Evolutionary conservation across 2,797 vertebrate species (phyloP).

Genomic region (Saxicola maurus): DNA sequence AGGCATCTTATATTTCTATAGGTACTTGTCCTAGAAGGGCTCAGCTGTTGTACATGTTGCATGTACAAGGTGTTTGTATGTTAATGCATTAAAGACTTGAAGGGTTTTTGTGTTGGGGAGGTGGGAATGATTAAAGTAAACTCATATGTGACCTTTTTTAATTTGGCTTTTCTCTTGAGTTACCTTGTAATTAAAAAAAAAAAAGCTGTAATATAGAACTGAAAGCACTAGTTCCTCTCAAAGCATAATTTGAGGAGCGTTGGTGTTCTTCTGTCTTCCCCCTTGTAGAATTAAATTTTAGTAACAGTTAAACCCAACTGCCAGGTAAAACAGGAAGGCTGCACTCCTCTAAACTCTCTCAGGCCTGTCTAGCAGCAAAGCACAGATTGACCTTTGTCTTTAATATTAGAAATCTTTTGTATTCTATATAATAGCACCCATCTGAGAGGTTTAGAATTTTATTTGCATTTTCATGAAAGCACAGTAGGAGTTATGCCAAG

Average conservation of each 20-base stretch:
- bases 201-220: background rate
- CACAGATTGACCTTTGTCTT: slow-evolving; percentile 39
- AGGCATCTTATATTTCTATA: slow-evolving; percentile 50
- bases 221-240: background rate
- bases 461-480: slow-evolving; percentile 46
- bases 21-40: slow-evolving; percentile 55
- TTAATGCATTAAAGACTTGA: slow-evolving; percentile 18
- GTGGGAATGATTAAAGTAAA: background rate
- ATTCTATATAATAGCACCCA: slow-evolving; percentile 19
- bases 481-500: slow-evolving; percentile 27
- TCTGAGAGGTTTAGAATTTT: slow-evolving; percentile 44
- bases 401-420: slow-evolving; percentile 35
- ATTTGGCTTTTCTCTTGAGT: background rate
- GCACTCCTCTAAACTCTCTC: slow-evolving; percentile 38
- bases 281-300: background rate
- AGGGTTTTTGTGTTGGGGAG: background rate
- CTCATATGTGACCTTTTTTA: background rate
- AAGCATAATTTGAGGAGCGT: background rate
- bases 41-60: slow-evolving; percentile 38
- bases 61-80: slow-evolving; percentile 39
- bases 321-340: slow-evolving; percentile 12
- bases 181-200: background rate
- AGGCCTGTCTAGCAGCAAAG: slow-evolving; percentile 33
- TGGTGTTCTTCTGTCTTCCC: background rate
- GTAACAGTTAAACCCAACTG: background rate